These are phyloP conservation scores for Drosophila tsacasi DNA, from an alignment of 1,140 invertebrate species.

Conservation along the genomic window DNA sequence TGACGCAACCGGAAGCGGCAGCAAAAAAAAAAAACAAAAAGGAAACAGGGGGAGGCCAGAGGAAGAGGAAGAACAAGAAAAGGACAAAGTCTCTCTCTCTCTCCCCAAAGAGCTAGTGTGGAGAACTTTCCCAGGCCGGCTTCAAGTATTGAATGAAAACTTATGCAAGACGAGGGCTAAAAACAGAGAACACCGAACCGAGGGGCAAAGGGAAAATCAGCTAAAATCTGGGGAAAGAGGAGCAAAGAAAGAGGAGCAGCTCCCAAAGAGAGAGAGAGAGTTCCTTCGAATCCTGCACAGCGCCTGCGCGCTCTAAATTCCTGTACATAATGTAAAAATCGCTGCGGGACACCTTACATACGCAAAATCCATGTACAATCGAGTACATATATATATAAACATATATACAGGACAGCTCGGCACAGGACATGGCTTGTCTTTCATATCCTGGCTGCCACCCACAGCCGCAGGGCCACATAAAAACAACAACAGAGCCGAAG, in stretches of 20 bases:
- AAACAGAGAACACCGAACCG: neutral
- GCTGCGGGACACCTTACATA: conserved; percentile 24
- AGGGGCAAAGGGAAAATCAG: conserved; percentile 7
- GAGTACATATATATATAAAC: conserved; percentile 6
- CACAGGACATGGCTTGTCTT: conserved; percentile 36
- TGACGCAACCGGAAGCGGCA: conserved; percentile 78
- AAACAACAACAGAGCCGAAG: conserved; percentile 36
- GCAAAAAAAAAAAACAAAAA: conserved; percentile 15
- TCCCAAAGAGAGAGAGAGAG: neutral
- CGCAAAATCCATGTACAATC: conserved; percentile 22
- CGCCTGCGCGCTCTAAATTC: conserved; percentile 55
- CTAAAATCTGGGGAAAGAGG: conserved; percentile 5
- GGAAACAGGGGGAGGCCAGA: conserved; percentile 13
- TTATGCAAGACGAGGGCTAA: conserved; percentile 42
- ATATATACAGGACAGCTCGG: conserved; percentile 12
- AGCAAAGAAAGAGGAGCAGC: neutral
- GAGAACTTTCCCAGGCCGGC: conserved; percentile 44
- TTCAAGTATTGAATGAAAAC: conserved; percentile 74
- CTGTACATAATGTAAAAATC: conserved; percentile 42
- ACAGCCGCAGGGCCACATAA: conserved; percentile 63
- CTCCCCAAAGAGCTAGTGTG: conserved; percentile 1
- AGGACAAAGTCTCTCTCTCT: conserved; percentile 16
- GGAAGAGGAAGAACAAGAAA: conserved; percentile 2
- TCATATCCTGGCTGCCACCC: conserved; percentile 64
- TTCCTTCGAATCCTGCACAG: neutral